Evolutionary conservation across 2,113 vertebrate genomes (phyloP).

Genomic region (Gobiocypris rarus): DNA sequence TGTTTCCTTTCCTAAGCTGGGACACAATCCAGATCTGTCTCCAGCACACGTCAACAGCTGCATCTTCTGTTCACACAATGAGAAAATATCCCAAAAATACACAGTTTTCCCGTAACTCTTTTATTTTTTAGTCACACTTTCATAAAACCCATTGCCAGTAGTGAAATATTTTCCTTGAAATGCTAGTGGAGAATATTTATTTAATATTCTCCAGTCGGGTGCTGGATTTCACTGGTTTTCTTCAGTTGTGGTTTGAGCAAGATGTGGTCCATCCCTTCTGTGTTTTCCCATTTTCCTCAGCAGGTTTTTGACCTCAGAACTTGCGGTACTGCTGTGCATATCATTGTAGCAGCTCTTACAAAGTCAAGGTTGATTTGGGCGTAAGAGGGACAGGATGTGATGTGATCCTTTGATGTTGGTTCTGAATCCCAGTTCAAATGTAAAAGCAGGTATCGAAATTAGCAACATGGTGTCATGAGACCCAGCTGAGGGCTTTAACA

Average conservation of each 20-base stretch:
- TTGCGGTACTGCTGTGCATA: not conserved
- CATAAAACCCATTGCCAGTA: conserved; percentile 26
- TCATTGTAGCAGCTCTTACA: conserved; percentile 7
- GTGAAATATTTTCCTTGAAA: conserved; percentile 38
- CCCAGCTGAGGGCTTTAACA: conserved; percentile 36
- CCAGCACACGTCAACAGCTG: conserved; percentile 40
- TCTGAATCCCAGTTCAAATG: conserved; percentile 21
- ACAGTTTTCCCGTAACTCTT: conserved; percentile 36
- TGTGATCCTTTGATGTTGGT: conserved; percentile 39
- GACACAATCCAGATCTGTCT: conserved; percentile 40
- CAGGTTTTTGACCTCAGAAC: conserved; percentile 28
- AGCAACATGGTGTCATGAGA: conserved; percentile 24
- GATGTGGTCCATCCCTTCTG: not conserved
- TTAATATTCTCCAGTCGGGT: conserved; percentile 40
- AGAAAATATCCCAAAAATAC: conserved; percentile 20
- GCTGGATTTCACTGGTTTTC: conserved; percentile 39
- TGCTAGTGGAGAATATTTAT: conserved; percentile 38
- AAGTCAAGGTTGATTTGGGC: conserved; percentile 36
- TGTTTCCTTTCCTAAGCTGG: conserved; percentile 39
- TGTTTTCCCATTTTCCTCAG: not conserved
- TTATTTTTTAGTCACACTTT: conserved; percentile 7
- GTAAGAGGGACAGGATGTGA: conserved; percentile 40
- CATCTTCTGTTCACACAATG: conserved; percentile 33
- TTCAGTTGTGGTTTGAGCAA: conserved; percentile 52
- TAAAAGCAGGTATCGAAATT: conserved; percentile 47